These are phyloP conservation scores for Suncus etruscus DNA, from an alignment of 2,113 vertebrate genomes.

Conservation along the genomic window DNA sequence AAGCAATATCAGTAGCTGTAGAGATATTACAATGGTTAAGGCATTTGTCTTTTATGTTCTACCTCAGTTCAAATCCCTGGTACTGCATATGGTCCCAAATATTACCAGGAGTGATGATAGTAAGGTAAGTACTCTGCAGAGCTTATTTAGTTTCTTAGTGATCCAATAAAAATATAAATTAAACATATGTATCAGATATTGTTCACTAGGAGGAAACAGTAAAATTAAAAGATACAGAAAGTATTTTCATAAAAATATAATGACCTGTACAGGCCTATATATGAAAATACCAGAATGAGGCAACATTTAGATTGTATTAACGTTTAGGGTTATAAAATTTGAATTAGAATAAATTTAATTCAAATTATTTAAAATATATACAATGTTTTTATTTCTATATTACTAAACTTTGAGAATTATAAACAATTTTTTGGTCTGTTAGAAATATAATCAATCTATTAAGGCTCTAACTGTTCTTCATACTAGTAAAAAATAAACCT, in stretches of 20 bases:
- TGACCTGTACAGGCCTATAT: not conserved
- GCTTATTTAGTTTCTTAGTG: no score
- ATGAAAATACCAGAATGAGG: not conserved
- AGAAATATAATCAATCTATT: not conserved
- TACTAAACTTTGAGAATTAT: conserved; percentile 43
- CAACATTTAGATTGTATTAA: not conserved
- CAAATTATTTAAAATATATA: conserved; percentile 19
- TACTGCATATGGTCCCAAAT: no score
- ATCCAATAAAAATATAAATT: not conserved
- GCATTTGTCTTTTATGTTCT: no score
- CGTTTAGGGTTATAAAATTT: not conserved
- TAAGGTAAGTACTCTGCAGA: no score
- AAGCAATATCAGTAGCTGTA: not conserved
- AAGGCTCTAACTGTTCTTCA: conserved; percentile 40
- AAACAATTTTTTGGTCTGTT: conserved; percentile 22
- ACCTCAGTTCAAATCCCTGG: no score
- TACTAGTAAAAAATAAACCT: conserved; percentile 19
- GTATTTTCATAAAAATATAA: not conserved
- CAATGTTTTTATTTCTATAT: not conserved
- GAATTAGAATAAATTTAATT: conserved; percentile 19
- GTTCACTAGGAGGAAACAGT: not conserved
- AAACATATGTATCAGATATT: not conserved
- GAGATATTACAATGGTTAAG: no score
- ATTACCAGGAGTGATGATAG: no score
- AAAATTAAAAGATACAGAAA: not conserved